Conservation (phyloP, 92 coral and sea anemone genomes). For the Pocillopora meandrina region DNA sequence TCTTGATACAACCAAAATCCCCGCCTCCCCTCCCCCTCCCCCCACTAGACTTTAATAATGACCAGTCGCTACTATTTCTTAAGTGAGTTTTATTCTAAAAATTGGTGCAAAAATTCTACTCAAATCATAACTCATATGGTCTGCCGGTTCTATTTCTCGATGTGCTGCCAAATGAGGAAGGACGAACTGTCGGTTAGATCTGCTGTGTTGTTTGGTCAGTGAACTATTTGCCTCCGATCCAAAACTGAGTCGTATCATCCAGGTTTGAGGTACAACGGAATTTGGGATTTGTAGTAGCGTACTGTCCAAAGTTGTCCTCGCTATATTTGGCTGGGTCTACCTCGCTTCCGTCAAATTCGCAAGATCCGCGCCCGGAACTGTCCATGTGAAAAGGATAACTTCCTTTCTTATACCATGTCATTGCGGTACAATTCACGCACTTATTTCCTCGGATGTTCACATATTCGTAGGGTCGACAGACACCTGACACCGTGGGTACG, state of each 20-base stretch:
- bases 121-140: no score
- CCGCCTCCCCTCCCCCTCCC: no score
- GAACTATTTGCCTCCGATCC: constrained; percentile 23
- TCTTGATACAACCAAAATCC: no score
- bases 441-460: constrained; percentile 33
- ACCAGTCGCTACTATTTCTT: no score
- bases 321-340: neutral
- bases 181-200: no score
- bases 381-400: neutral
- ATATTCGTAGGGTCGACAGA: constrained; percentile 10
- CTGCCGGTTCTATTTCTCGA: no score
- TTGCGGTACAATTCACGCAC: constrained; percentile 15
- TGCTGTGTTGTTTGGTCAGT: neutral
- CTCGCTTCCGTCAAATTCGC: neutral
- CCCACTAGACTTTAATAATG: no score
- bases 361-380: neutral
- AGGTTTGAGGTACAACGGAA: constrained; percentile 20
- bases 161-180: no score
- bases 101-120: no score
- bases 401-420: neutral
- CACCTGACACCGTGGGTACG: neutral
- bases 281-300: neutral
- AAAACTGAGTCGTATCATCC: constrained; percentile 20
- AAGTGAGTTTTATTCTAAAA: no score
- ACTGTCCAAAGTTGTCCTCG: constrained; percentile 34